Base-by-base conservation (phyloP, 35 echinoderm and acorn worm species). In the Antedon bifida region DNA sequence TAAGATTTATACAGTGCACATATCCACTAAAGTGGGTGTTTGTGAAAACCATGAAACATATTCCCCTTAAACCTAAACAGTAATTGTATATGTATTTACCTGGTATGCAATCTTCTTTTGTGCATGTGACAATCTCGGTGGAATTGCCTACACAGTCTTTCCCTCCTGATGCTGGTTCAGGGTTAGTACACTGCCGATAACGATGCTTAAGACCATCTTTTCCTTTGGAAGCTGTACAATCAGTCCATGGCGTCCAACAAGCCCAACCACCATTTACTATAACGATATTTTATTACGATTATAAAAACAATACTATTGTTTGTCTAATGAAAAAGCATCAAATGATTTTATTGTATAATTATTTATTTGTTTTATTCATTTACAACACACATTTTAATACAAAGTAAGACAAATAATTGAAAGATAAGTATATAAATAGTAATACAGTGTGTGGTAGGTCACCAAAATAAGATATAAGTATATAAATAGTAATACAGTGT, bases 231-330 rank as follows among this genome's bases (percentile, higher is more conserved):
- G 75, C 89, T 13, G 89, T 89, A 77, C 93, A 96, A 8, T 91
- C 93, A 0, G 46, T 56, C 86, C 86, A 96, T 13, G 85, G 83
- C 29, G 83, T 74, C 93, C 93, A 96, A 78, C 90, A 91, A 32
- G 79, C 51, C 93, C 93, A 96, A 32, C 86, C 83, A 46, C 93
- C 93, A 51, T 91, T 80, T 30, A 96, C 93, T 94, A 75, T 21
- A 82, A 89, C 21, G 74, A 30, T 56, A 87, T 29, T 11, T 16
- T 30, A n/a, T n/a, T 74, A 81, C 11, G n/a, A 26, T 7, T 33
- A 12, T 10, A 34, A 84, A 84, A 35, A 84, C 10, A 84, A 84
- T 21, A 77, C n/a, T n/a, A 84, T 30, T 51, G 26, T 64, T 31
- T n/a, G 3, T 51, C 13, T 30, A 30, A n/a, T 75, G 26, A 84